Base-by-base conservation (phyloP, 1,140 invertebrate genomes). In the Lepidostoma basale region DNA sequence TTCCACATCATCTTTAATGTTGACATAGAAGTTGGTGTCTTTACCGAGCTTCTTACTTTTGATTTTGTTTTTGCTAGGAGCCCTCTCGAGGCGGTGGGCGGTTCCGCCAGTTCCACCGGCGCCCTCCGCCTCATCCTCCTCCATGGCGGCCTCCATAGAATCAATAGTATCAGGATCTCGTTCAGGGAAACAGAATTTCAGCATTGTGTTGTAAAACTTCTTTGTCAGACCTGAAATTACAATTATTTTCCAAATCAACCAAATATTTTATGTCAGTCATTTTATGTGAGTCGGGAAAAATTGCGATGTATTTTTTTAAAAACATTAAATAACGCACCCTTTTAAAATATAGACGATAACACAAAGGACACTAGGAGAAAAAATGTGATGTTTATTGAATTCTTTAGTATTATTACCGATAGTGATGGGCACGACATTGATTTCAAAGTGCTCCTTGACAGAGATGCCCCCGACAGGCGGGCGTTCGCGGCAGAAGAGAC, bases 101-200 rank as follows among this genome's bases (percentile, higher is more conserved):
- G 36, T 64, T 25, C 77, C 74, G 0, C 66, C 58, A 25, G 76
- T 74, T 0, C 68, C 56, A n/a, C 60, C 56, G 0, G 77, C 76
- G 22, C 77, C 74, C 0, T 74, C 76, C 2, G 82, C 75, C 26
- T 84, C 83, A 18, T 82, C 79, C 62, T 86, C 85, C 49, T 86
- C 82, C 45, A 87, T 85, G 49, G 87, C 87, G 36, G 84, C 81
- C 6, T 86, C 86, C 14, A 87, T 86, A 0, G 89, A 90, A 72
- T 95, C 93, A 66, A 91, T 89, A 23, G 87, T 87, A 66, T 93
- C 93, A 0, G 92, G 90, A 81, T 96, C 93, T 72, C 96, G 90
- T 79, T 96, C 96, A n/a, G 97, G 97, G 79, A 99, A 99, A 77
- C 97, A 99, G 79, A 98, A 99, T 77, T 93, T 95, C 73, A 99